Evolutionary conservation across 2,888 invertebrate genomes (phyloP).

Genomic region (Malachius bipustulatus): DNA sequence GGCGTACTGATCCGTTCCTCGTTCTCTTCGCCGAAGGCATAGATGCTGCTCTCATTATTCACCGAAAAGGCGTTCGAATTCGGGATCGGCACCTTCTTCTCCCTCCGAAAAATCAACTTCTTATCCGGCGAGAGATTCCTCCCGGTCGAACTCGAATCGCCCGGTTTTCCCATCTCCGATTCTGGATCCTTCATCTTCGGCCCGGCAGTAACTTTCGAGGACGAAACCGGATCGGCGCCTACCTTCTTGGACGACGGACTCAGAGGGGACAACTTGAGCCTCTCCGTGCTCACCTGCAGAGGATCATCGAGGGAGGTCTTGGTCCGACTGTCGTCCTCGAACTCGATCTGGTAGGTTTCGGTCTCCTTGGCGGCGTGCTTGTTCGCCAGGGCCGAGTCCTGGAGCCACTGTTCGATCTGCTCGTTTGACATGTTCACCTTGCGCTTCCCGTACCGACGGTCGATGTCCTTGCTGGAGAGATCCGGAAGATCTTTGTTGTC

Average conservation of each 20-base stretch:
- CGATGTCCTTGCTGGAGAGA: constrained; percentile 33
- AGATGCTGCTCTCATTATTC: constrained; percentile 57
- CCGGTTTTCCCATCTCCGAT: background rate
- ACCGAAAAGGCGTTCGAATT: constrained; percentile 51
- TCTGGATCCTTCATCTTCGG: background rate
- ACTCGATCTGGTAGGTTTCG: constrained; percentile 33
- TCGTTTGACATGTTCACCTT: constrained; percentile 59
- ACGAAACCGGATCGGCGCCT: constrained; percentile 14
- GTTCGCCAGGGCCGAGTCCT: constrained; percentile 35
- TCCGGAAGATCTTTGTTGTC: constrained; percentile 19
- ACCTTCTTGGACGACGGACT: constrained; percentile 22
- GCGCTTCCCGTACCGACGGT: constrained; percentile 40
- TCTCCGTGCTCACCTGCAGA: constrained; percentile 21
- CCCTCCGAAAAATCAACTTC: constrained; percentile 47
- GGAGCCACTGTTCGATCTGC: constrained; percentile 54
- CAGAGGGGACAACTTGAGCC: constrained; percentile 23
- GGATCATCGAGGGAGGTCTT: constrained; percentile 25
- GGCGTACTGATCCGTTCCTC: constrained; percentile 46
- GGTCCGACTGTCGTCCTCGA: constrained; percentile 30
- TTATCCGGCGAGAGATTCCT: constrained; percentile 33
- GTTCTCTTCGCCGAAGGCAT: constrained; percentile 58
- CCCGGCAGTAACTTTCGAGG: background rate
- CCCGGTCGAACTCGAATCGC: constrained; percentile 27
- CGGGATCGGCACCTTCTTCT: constrained; percentile 35
- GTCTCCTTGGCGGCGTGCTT: constrained; percentile 30